Evolutionary conservation across 2,888 invertebrate species (phyloP), one percentile per base, ranked within the genome.

Genomic region (Pilophorus perplexus): DNA sequence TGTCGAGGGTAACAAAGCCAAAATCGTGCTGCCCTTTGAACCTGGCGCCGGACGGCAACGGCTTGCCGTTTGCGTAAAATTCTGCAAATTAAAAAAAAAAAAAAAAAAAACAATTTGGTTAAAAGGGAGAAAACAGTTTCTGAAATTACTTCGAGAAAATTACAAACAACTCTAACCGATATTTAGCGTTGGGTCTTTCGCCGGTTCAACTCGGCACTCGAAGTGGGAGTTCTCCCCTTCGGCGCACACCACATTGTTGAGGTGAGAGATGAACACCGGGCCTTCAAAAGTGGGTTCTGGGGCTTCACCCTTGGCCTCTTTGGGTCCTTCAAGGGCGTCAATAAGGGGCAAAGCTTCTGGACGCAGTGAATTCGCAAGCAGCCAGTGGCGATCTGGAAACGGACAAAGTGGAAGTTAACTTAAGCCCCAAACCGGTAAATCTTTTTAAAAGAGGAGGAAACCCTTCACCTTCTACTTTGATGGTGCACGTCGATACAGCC

Each of bases 1-100:
- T 84, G 75, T 96, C 95, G 73, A 99, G 80, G 14, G 94, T 87
- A 8, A 97, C 92, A 75, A 90, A 94, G 66, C 98, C 98, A 78
- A 99, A 98, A 77, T 99, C 98, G 75, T 94, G 92, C 14, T 89
- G 90, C 23, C 91, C 89, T 78, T 93, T 92, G 77, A 89, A 96
- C 76, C 95, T 87, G 54, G 95, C 86, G 25, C 93, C 96, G 71
- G 85, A 85, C 71, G 89, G 90, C 67, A 99, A 79, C 10, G 92
- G 89, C 76, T 91, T 87, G 40, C 92, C 95, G 77, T 99, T 95
- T 69, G 90, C 86, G 80, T 90, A 94, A 96, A 98, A 99, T 78
- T 93, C 94, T 80, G 71, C 10, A 44, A 62, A 42, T 8, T 3
- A 40, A 18, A 38, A 33, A 12, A 33, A 33, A 33, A 12, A 8